Evolutionary conservation across 2,797 vertebrate species (phyloP).

Genomic region (Lutjanus campechanus): DNA sequence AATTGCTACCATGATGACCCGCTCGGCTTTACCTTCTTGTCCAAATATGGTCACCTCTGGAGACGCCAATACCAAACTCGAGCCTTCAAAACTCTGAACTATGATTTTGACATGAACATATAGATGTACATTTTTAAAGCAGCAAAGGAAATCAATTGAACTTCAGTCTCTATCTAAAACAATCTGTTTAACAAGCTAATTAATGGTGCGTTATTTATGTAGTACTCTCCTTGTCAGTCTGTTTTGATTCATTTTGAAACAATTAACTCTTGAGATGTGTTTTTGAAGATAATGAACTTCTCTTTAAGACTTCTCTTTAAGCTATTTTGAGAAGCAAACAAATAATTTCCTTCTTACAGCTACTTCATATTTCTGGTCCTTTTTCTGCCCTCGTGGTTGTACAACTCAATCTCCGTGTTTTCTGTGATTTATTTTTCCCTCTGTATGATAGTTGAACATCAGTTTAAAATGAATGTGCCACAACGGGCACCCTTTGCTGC

Average conservation of each 20-base stretch:
- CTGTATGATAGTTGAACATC: too few relatives aligned
- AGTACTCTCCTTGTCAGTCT: background rate
- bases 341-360: background rate
- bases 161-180: background rate
- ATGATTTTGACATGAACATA: background rate
- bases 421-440: background rate
- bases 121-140: background rate
- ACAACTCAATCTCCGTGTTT: background rate
- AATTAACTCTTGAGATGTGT: background rate
- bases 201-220: background rate
- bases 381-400: background rate
- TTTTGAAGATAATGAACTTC: background rate
- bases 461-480: background rate
- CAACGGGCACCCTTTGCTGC: background rate
- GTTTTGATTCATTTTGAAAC: conserved; percentile 3
- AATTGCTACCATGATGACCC: too few relatives aligned
- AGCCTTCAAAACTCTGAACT: too few relatives aligned
- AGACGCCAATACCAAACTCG: too few relatives aligned
- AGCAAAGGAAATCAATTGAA: background rate
- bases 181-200: conserved; percentile 8
- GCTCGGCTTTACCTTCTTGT: too few relatives aligned
- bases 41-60: too few relatives aligned
- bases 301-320: background rate
- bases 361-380: background rate
- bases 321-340: background rate